These are phyloP conservation scores for Anastrepha ludens DNA, from an alignment of 1,140 invertebrate species.

Conservation along the genomic window DNA sequence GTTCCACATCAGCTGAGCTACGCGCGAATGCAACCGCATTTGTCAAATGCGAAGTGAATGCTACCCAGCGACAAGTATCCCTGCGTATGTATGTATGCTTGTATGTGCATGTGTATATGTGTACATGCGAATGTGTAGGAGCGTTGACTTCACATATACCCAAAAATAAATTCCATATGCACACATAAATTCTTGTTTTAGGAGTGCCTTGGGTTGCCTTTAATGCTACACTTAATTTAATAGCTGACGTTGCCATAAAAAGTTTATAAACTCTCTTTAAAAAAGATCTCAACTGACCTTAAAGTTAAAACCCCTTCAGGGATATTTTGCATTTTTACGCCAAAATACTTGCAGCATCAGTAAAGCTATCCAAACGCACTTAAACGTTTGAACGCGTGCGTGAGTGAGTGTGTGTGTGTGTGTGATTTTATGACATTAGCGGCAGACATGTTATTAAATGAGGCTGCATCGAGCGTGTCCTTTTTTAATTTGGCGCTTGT, in stretches of 20 bases:
- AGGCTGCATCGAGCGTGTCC: not conserved
- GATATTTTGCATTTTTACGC: not conserved
- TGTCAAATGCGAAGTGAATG: not conserved
- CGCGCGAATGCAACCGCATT: not conserved
- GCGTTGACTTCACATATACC: not conserved
- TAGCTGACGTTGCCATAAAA: not conserved
- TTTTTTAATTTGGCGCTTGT: not conserved
- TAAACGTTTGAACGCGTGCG: not conserved
- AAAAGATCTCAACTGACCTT: not conserved
- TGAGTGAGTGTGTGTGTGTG: not conserved
- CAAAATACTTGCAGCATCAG: not conserved
- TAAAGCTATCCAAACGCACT: not conserved
- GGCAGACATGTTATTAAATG: not conserved
- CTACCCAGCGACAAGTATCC: not conserved
- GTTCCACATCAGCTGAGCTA: not conserved
- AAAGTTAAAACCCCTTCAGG: not conserved
- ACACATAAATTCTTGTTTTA: no score
- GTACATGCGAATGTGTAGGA: not conserved
- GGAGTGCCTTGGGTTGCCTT: not conserved
- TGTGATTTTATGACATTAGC: not conserved
- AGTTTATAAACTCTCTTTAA: not conserved
- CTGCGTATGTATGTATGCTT: not conserved
- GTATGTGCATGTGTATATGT: not conserved
- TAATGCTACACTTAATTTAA: not conserved
- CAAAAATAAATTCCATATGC: no score